Conservation (phyloP, 2,113 vertebrate species). For the Ivindomyrus marchei region DNA sequence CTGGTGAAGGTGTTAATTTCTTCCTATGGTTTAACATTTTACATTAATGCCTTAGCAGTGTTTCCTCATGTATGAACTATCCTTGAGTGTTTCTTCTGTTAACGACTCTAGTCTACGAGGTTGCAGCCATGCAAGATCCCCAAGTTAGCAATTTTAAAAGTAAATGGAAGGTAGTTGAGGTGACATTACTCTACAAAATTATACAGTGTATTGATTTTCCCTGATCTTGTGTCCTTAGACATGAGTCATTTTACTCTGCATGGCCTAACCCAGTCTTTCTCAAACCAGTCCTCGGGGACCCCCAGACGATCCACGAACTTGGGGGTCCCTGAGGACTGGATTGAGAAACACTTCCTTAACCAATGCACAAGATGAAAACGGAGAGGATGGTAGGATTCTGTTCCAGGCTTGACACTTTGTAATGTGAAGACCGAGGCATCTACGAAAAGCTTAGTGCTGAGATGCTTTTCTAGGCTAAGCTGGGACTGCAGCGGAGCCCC, state of each 20-base stretch:
- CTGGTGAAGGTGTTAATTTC: slow-evolving; percentile 57
- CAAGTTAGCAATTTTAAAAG: not conserved
- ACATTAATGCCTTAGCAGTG: not conserved
- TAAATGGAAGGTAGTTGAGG: not conserved
- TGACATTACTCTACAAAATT: not conserved
- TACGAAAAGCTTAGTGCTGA: not conserved
- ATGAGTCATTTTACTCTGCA: not conserved
- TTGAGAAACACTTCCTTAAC: not conserved
- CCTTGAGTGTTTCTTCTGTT: not conserved
- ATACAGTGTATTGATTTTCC: not conserved
- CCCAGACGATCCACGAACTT: not conserved
- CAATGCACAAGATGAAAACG: not conserved
- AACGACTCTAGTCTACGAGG: not conserved
- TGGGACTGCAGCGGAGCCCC: slow-evolving; percentile 39
- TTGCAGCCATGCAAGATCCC: not conserved
- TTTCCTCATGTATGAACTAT: not conserved
- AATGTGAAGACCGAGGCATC: not conserved
- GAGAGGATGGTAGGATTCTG: not conserved
- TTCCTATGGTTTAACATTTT: slow-evolving; percentile 42
- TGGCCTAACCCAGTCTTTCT: not conserved
- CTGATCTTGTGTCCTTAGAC: not conserved
- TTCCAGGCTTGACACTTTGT: not conserved
- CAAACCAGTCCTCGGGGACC: not conserved
- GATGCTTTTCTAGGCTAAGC: slow-evolving; percentile 42
- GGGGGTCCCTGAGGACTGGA: not conserved